Conservation (phyloP, 2,888 invertebrate species). For the Dorcus parallelipipedus region DNA sequence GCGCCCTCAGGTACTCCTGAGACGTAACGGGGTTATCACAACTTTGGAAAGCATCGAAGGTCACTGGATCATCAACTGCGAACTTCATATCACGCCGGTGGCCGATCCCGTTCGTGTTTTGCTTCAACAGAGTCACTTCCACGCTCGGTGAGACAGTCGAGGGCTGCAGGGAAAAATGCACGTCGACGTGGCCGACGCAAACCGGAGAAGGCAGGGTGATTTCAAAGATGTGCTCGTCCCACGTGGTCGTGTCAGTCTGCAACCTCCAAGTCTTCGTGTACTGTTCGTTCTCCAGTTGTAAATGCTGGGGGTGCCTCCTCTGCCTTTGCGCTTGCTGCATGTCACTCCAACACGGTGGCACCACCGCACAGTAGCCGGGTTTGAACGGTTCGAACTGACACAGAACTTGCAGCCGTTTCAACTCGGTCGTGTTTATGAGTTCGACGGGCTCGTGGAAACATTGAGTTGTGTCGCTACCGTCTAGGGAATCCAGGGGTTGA, state of each 20-base stretch:
- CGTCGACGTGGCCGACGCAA: constrained; percentile 84
- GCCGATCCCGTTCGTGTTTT: constrained; percentile 65
- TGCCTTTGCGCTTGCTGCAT: constrained; percentile 89
- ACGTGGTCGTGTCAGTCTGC: constrained; percentile 82
- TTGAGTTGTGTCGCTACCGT: constrained; percentile 30
- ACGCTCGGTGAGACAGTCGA: constrained; percentile 76
- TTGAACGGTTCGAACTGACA: constrained; percentile 72
- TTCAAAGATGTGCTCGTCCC: constrained; percentile 92
- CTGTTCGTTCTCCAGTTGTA: constrained; percentile 65
- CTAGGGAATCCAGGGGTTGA: constrained; percentile 30
- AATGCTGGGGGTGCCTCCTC: constrained; percentile 79
- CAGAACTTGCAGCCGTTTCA: constrained; percentile 65
- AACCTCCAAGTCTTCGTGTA: constrained; percentile 84
- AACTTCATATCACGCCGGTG: constrained; percentile 34
- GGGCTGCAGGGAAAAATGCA: constrained; percentile 79
- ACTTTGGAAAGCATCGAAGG: constrained; percentile 45
- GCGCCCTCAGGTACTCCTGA: constrained; percentile 78
- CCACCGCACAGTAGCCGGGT: constrained; percentile 77
- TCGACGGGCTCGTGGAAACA: constrained; percentile 43
- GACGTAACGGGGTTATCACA: constrained; percentile 73
- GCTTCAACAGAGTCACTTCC: constrained; percentile 60
- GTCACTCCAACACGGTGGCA: constrained; percentile 92
- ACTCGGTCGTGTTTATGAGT: constrained; percentile 35
- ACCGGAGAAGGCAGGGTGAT: constrained; percentile 77
- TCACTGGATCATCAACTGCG: constrained; percentile 54